These are phyloP conservation scores for Esox niger DNA, from an alignment of 2,113 vertebrate genomes.

Conservation along the genomic window DNA sequence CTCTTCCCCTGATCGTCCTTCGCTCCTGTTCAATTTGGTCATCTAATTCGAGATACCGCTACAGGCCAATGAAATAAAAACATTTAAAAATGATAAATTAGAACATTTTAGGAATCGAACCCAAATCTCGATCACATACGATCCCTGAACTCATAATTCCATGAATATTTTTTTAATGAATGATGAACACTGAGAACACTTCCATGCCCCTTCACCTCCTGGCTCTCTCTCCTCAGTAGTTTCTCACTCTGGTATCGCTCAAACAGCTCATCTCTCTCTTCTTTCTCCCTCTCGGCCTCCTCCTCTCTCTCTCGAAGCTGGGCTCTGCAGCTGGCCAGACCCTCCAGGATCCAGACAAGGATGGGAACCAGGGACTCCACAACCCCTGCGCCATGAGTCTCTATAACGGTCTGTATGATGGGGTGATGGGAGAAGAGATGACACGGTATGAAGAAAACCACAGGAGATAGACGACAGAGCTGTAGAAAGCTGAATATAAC, in stretches of 20 bases:
- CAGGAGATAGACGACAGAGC: no score
- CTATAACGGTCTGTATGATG: constrained; percentile 65
- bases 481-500: no score
- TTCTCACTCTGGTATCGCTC: constrained; percentile 70
- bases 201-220: constrained; percentile 63
- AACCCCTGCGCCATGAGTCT: constrained; percentile 70
- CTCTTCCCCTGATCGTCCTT: constrained; percentile 64
- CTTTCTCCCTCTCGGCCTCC: constrained; percentile 66
- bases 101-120: neutral
- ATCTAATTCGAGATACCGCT: constrained; percentile 74
- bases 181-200: neutral
- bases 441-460: neutral
- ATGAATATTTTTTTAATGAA: no score
- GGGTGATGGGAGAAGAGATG: neutral
- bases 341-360: constrained; percentile 77
- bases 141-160: neutral
- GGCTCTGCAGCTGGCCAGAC: constrained; percentile 69
- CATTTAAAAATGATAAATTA: neutral
- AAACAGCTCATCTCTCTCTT: constrained; percentile 67
- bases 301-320: constrained; percentile 72
- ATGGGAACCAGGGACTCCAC: constrained; percentile 77
- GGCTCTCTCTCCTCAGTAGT: constrained; percentile 65
- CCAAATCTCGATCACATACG: neutral
- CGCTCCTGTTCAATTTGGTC: constrained; percentile 76
- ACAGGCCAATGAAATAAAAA: neutral